A percentile compares a stretch with the other conserved stretches of the same genome.
phyloP scores from a whole-genome alignment of 1,140 invertebrate species.

The Achatina immaculata region DNA sequence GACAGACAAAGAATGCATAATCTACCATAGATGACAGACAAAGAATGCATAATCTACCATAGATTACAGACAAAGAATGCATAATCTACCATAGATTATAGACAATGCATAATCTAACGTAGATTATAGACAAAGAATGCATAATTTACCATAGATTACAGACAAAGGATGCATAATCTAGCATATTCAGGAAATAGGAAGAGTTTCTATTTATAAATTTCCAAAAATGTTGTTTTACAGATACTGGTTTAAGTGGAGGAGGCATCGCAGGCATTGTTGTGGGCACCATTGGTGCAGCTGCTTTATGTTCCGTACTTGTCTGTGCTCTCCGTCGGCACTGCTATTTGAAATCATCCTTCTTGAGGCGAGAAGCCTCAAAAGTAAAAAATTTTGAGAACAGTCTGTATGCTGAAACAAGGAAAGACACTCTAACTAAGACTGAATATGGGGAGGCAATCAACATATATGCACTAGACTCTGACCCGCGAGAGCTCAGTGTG shows the following conservation, averaged over 20 bases:
- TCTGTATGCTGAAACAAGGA: slow-evolving; percentile 18
- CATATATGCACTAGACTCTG: not conserved
- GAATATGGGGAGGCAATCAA: not conserved
- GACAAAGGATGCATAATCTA: too few relatives aligned
- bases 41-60: too few relatives aligned
- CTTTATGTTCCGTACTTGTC: not conserved
- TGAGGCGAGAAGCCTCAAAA: slow-evolving; percentile 8
- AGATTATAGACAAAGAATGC: too few relatives aligned
- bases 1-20: too few relatives aligned
- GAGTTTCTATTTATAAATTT: too few relatives aligned
- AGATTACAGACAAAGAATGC: too few relatives aligned
- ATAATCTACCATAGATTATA: too few relatives aligned
- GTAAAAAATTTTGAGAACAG: slow-evolving; percentile 36
- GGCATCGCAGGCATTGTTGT: slow-evolving; percentile 18
- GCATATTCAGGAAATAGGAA: too few relatives aligned
- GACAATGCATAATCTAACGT: too few relatives aligned
- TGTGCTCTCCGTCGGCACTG: not conserved
- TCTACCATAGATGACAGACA: too few relatives aligned
- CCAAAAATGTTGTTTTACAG: too few relatives aligned
- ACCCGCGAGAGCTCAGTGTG: not conserved
- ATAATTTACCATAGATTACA: too few relatives aligned
- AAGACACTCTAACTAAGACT: slow-evolving; percentile 24
- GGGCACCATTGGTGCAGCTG: not conserved
- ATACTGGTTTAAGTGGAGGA: not conserved
- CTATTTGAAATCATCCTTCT: not conserved